phyloP scores from a whole-genome alignment of 2,888 invertebrate genomes.

The Andrena camellia region DNA sequence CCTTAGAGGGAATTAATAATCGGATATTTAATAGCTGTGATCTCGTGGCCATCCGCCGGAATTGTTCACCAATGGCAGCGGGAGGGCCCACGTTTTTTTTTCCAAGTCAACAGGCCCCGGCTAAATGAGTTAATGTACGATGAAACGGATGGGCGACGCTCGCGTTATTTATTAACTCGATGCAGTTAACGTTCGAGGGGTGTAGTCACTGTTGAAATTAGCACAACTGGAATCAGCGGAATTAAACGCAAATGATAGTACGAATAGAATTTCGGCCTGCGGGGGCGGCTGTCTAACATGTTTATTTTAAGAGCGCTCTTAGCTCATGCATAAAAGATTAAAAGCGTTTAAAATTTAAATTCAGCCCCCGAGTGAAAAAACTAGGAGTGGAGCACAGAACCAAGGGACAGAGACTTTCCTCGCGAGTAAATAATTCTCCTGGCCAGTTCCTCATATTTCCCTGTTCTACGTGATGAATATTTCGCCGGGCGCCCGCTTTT shows the following conservation, averaged over 20 bases:
- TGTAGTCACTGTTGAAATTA: background rate
- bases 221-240: background rate
- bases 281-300: slow-evolving; percentile 22
- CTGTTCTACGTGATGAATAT: background rate
- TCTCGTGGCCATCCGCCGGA: background rate
- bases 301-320: slow-evolving; percentile 44
- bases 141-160: background rate
- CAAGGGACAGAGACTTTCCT: background rate
- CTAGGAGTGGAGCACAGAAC: background rate
- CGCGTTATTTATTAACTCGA: slow-evolving; percentile 12
- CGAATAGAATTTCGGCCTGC: slow-evolving; percentile 24
- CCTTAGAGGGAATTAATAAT: slow-evolving; percentile 38
- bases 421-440: background rate
- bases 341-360: slow-evolving; percentile 54
- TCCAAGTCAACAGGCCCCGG: background rate
- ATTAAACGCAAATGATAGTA: slow-evolving; percentile 22
- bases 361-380: slow-evolving; percentile 34
- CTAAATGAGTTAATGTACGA: background rate
- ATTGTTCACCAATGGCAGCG: background rate
- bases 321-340: slow-evolving; percentile 52
- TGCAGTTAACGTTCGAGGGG: slow-evolving; percentile 2
- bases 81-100: background rate
- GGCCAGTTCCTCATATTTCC: background rate
- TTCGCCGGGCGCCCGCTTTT: background rate
- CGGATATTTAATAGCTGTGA: slow-evolving; percentile 22